Evolutionary conservation across 2,797 vertebrate species (phyloP).

Genomic region (Muraenolepis orangiensis): DNA sequence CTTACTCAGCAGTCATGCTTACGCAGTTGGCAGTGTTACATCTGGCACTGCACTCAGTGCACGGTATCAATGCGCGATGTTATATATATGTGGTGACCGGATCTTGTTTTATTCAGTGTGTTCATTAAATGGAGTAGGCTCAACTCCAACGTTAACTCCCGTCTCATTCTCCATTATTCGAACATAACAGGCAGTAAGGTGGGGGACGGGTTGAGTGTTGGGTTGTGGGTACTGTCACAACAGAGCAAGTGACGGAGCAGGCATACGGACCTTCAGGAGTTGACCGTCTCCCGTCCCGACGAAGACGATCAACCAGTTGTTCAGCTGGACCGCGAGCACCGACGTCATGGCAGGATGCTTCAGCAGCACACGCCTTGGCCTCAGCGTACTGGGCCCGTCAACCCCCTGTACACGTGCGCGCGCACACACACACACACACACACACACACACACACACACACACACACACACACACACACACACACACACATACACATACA

Average conservation of each 20-base stretch:
- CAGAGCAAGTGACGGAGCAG: neutral
- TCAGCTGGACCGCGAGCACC: constrained; percentile 56
- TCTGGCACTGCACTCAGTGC: too few relatives aligned
- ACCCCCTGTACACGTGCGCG: too few relatives aligned
- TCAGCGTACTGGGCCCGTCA: constrained; percentile 15
- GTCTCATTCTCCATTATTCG: too few relatives aligned
- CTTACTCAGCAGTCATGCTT: neutral
- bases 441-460: neutral
- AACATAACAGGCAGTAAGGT: too few relatives aligned
- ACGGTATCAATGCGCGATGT: too few relatives aligned
- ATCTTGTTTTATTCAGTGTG: too few relatives aligned
- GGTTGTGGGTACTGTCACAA: too few relatives aligned
- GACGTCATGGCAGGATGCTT: constrained; percentile 62
- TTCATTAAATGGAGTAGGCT: too few relatives aligned
- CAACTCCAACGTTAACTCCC: too few relatives aligned
- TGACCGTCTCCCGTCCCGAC: constrained; percentile 71
- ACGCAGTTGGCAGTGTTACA: too few relatives aligned
- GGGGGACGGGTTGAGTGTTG: too few relatives aligned
- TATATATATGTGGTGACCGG: too few relatives aligned
- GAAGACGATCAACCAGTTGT: constrained; percentile 64
- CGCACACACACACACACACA: neutral
- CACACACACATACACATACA: neutral
- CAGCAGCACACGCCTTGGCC: constrained; percentile 40
- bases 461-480: constrained; percentile 25
- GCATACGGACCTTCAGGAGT: constrained; percentile 67